These are phyloP conservation scores for Ptychobarbus kaznakovi DNA, from an alignment of 2,797 vertebrate species.

Conservation along the genomic window DNA sequence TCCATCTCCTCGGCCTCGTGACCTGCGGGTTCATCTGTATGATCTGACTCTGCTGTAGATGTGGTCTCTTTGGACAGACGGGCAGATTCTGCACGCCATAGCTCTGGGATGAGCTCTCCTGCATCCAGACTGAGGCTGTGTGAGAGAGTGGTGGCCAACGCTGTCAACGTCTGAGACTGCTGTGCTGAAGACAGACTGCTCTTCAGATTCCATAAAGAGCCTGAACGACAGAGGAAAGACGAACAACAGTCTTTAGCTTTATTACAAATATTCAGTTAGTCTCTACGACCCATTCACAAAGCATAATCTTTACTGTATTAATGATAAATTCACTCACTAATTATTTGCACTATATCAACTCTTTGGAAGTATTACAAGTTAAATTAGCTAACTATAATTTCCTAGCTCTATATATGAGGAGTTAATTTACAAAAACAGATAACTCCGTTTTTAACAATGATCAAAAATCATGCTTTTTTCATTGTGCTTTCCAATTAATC, in stretches of 20 bases:
- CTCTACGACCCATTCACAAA: not conserved
- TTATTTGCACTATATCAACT: not conserved
- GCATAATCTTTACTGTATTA: no score
- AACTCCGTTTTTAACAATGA: no score
- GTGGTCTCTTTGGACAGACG: constrained; percentile 53
- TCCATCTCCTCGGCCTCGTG: constrained; percentile 72
- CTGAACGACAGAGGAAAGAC: constrained; percentile 68
- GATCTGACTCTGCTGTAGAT: constrained; percentile 63
- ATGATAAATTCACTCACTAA: not conserved
- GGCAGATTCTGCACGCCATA: constrained; percentile 81
- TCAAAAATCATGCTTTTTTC: no score
- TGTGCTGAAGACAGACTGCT: constrained; percentile 80
- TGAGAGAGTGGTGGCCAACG: constrained; percentile 85
- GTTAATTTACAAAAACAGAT: no score
- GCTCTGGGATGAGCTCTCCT: constrained; percentile 77
- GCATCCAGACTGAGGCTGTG: constrained; percentile 84
- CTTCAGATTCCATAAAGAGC: constrained; percentile 93
- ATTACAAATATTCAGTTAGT: not conserved
- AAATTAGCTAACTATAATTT: no score
- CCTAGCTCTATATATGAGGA: no score
- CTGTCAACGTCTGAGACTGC: constrained; percentile 86
- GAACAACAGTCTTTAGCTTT: not conserved
- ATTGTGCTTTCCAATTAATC: no score
- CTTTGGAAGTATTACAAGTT: no score
- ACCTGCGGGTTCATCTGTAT: constrained; percentile 48